Base-by-base conservation (phyloP, 2,888 invertebrate species). In the Clivina fossor region DNA sequence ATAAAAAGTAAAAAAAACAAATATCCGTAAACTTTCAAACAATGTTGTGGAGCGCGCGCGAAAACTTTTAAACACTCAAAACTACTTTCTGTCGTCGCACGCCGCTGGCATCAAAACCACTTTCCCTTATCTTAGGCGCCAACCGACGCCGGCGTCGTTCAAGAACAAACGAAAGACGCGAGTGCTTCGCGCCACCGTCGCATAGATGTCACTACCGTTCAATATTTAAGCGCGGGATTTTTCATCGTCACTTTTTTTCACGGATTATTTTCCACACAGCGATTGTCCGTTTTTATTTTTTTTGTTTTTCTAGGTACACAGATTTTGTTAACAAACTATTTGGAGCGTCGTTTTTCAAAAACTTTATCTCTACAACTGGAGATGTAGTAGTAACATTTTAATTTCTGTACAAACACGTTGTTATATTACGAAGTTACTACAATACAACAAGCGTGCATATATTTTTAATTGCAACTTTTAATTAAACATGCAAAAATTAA, bases 161-260 rank as follows among this genome's bases (percentile, higher is more conserved):
- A 13, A 30, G 30, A 22, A 40, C 33, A 24, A 32, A 35, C 13
- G n/a, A 38, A 50, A 53, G 48, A 47, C 59, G 56, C 37, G 38
- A 24, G 37, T 16, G 63, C 57, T 67, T 65, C 51, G 37, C 58
- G 65, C 62, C 70, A 67, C 66, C 67, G 65, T 60, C 64, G 58
- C 26, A 19, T 58, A 69, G 71, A 66, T 65, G 71, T 68, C 70
- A 68, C 61, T 58, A 61, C 38, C 18, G 22, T 37, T n/a, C n/a
- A n/a, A n/a, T n/a, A n/a, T n/a, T n/a, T n/a, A n/a, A n/a, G n/a
- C n/a, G 9, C 13, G 16, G 15, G 18, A 7, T 16, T 15, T 38
- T 11, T 38, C 7, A 16, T 37, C 19, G 15, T 38, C 18, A 2
- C 1, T 15, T 38, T 38, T 33, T 33, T 2, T 4, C 4, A 3